Percentiles rank a stretch among this genome's conserved stretches.
Evolutionary conservation across 2,888 invertebrate genomes (phyloP).

Genomic region (Hydriomena furcata): DNA sequence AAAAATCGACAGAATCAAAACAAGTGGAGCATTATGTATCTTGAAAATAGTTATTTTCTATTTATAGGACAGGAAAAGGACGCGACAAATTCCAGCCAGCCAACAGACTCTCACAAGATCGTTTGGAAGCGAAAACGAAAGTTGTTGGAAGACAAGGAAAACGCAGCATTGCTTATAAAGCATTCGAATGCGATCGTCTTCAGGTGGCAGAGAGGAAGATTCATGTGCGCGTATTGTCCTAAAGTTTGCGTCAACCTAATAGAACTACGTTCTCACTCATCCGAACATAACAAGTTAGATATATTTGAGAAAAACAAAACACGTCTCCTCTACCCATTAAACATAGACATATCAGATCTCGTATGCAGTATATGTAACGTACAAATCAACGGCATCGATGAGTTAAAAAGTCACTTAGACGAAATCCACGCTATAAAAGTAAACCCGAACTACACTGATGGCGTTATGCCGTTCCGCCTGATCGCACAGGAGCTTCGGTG

Average conservation of each 20-base stretch:
- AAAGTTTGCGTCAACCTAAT: constrained; percentile 42
- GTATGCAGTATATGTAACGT: constrained; percentile 51
- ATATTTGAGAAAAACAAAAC: constrained; percentile 50
- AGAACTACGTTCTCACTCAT: constrained; percentile 53
- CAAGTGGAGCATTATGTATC: constrained; percentile 1
- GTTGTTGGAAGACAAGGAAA: constrained; percentile 52
- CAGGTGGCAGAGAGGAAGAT: constrained; percentile 60
- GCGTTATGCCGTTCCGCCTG: constrained; percentile 59
- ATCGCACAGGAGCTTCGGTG: constrained; percentile 55
- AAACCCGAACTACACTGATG: constrained; percentile 49
- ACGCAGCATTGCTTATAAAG: constrained; percentile 59
- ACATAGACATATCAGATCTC: constrained; percentile 60
- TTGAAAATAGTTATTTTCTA: constrained; percentile 34
- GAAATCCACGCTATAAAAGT: constrained; percentile 44
- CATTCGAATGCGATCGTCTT: constrained; percentile 65
- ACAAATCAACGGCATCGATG: constrained; percentile 37
- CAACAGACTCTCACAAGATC: constrained; percentile 39
- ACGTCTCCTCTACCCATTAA: constrained; percentile 56
- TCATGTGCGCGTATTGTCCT: constrained; percentile 64
- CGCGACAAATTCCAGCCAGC: constrained; percentile 22
- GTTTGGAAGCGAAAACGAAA: constrained; percentile 57
- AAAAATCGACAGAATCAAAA: neutral
- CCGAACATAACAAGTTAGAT: constrained; percentile 50
- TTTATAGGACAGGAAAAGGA: constrained; percentile 56
- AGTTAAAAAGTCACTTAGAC: constrained; percentile 54